Conservation (phyloP, 2,113 vertebrate genomes). For the Pogonocichla stellata region DNA sequence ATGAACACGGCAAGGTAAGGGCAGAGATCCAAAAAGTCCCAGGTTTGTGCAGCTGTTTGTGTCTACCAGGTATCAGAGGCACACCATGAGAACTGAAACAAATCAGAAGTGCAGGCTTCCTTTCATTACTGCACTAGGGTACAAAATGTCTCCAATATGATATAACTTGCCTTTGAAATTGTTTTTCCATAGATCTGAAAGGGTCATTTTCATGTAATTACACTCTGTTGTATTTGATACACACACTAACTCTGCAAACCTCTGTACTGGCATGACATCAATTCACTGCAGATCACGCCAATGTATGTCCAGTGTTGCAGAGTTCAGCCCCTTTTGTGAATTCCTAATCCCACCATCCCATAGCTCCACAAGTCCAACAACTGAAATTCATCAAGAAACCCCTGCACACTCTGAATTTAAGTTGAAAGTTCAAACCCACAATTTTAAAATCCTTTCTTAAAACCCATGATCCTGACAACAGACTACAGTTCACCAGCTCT, state of each 20-base stretch:
- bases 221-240: neutral
- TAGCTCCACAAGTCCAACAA: neutral
- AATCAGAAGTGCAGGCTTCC: neutral
- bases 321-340: neutral
- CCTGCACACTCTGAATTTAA: neutral
- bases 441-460: neutral
- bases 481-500: neutral
- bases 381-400: neutral
- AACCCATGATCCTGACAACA: neutral
- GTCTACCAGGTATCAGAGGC: neutral
- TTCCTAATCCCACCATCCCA: neutral
- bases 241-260: neutral
- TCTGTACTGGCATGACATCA: neutral
- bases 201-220: neutral
- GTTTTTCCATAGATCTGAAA: neutral
- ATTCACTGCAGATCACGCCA: neutral
- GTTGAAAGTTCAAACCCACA: neutral
- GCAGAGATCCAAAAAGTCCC: neutral
- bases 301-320: rapidly evolving
- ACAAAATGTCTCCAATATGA: neutral
- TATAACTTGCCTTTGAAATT: neutral
- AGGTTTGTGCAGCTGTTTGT: neutral
- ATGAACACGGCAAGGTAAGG: neutral
- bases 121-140: neutral
- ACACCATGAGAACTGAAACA: neutral